Evolutionary conservation across 2,797 vertebrate genomes (phyloP).

Genomic region (Hoplostethus mediterraneus): DNA sequence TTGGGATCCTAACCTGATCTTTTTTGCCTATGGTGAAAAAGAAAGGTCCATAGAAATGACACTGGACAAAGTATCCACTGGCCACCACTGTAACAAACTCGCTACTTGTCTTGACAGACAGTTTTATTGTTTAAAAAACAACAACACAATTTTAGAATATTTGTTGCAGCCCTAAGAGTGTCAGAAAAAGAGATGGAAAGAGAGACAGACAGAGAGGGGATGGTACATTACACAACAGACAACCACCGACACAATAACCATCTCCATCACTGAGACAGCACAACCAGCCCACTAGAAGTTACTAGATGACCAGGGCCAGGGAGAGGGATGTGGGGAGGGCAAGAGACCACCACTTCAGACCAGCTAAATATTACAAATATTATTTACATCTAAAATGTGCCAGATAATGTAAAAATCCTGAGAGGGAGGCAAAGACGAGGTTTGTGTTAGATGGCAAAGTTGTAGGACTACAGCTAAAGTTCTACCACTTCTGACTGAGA

Average conservation of each 20-base stretch:
- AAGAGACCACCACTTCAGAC: slow-evolving; percentile 36
- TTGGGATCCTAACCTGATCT: too few species aligned
- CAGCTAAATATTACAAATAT: slow-evolving; percentile 74
- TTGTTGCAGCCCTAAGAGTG: slow-evolving; percentile 48
- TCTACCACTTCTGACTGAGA: slow-evolving; percentile 9
- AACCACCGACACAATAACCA: slow-evolving; percentile 70
- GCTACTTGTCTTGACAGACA: too few species aligned
- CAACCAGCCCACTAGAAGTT: slow-evolving; percentile 75
- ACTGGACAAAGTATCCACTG: too few species aligned
- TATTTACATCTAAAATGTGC: slow-evolving; percentile 80
- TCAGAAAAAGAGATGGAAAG: slow-evolving; percentile 27
- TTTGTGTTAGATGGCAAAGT: slow-evolving; percentile 48
- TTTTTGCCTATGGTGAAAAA: too few species aligned
- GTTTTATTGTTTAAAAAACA: too few species aligned
- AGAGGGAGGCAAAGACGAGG: slow-evolving; percentile 72
- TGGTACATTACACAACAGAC: slow-evolving; percentile 70
- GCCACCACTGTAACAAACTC: too few species aligned
- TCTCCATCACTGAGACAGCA: slow-evolving; percentile 67
- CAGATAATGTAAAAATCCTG: slow-evolving; percentile 88
- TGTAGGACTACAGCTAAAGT: slow-evolving; percentile 35
- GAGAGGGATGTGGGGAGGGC: slow-evolving; percentile 39
- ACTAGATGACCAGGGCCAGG: slow-evolving; percentile 45
- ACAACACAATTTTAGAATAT: too few species aligned
- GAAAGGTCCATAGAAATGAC: too few species aligned
- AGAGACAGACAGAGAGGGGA: slow-evolving; percentile 43